These are phyloP conservation scores for Anarsia innoxiella DNA, from an alignment of 2,888 invertebrate species.

Conservation along the genomic window DNA sequence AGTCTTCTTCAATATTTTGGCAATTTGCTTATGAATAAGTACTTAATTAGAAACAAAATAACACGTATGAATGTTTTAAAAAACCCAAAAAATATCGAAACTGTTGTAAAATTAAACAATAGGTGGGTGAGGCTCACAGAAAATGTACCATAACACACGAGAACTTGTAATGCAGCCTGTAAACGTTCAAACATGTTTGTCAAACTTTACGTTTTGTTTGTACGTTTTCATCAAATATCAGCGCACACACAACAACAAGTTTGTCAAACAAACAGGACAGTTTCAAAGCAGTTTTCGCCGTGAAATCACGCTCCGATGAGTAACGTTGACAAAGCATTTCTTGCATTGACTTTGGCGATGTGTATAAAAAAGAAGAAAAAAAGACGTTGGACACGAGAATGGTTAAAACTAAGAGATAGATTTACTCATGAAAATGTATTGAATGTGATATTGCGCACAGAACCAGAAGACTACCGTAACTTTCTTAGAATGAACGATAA, in stretches of 20 bases:
- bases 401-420: constrained; percentile 4
- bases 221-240: too few species aligned
- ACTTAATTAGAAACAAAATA: too few species aligned
- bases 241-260: background rate
- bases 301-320: background rate
- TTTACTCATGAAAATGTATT: constrained; percentile 3
- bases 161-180: too few species aligned
- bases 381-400: constrained; percentile 5
- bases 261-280: background rate
- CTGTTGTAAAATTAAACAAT: too few species aligned
- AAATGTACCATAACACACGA: too few species aligned
- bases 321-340: constrained; percentile 2
- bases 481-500: constrained; percentile 2
- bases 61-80: too few species aligned
- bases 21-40: too few species aligned
- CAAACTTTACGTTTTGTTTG: too few species aligned
- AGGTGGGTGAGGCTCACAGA: too few species aligned
- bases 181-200: too few species aligned
- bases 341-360: constrained; percentile 1
- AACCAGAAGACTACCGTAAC: background rate
- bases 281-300: constrained; percentile 5
- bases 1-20: too few species aligned
- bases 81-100: too few species aligned
- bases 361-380: constrained; percentile 3
- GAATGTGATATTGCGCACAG: constrained; percentile 2